phyloP scores from a whole-genome alignment of 2,888 invertebrate species.

The Phorcus lineatus region DNA sequence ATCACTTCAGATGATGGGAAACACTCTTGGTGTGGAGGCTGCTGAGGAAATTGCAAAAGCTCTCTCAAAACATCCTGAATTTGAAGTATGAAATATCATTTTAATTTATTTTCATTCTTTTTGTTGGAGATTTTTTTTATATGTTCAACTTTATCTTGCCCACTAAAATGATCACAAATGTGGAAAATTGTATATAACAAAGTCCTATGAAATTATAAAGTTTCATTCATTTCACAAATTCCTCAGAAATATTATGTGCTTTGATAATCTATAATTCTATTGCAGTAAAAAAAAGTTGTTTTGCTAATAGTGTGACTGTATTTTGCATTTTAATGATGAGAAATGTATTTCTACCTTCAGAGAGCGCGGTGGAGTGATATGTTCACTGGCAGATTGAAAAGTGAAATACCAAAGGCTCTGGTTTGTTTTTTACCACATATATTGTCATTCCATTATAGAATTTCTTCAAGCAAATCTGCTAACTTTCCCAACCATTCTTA shows the following conservation, averaged over 20 bases:
- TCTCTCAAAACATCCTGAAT: conserved; percentile 85
- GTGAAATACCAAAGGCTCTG: conserved; percentile 94
- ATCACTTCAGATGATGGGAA: conserved; percentile 90
- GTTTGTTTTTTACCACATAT: conserved; percentile 76
- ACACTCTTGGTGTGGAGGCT: conserved; percentile 93
- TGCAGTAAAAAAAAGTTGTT: too few relatives aligned
- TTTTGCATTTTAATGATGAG: background rate
- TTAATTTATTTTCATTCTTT: too few relatives aligned
- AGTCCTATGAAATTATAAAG: background rate
- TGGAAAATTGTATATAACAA: background rate
- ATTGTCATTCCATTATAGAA: too few relatives aligned
- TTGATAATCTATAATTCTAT: too few relatives aligned
- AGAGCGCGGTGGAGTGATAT: conserved; percentile 95
- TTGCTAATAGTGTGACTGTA: too few relatives aligned
- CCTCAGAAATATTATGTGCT: too few relatives aligned
- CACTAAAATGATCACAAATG: too few relatives aligned
- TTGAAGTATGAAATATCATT: conserved; percentile 74
- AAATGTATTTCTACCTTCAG: conserved; percentile 61
- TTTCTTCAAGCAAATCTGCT: too few relatives aligned
- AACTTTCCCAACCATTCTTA: too few relatives aligned
- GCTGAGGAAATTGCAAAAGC: conserved; percentile 89
- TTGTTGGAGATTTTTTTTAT: too few relatives aligned
- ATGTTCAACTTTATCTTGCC: too few relatives aligned
- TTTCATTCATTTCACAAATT: background rate
- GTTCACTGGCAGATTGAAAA: conserved; percentile 95